Evolutionary conservation across 2,888 invertebrate genomes (phyloP).

Genomic region (Steromphala cineraria): DNA sequence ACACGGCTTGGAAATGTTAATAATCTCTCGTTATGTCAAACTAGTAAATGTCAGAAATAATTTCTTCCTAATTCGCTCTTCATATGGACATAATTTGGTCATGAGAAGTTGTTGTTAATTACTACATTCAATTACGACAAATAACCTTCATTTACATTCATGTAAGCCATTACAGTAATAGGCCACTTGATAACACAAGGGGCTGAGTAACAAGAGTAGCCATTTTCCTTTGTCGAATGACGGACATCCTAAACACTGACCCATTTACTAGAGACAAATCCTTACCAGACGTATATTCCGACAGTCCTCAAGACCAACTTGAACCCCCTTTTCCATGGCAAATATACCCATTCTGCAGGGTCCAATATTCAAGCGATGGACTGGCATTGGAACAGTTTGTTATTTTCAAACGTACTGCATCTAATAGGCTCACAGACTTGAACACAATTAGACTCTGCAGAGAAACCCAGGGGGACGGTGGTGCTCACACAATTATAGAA

Average conservation of each 20-base stretch:
- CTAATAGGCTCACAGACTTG: neutral
- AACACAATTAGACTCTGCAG: constrained; percentile 6
- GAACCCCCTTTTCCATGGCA: constrained; percentile 26
- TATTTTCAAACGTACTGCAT: constrained; percentile 4
- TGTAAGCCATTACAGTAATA: too few relatives aligned
- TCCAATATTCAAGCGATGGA: constrained; percentile 16
- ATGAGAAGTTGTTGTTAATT: neutral
- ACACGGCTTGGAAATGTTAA: neutral
- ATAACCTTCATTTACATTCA: neutral
- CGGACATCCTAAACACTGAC: neutral
- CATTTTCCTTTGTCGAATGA: neutral
- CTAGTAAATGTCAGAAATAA: constrained; percentile 4
- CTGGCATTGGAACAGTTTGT: constrained; percentile 20
- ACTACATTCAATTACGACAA: neutral
- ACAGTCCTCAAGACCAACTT: constrained; percentile 21
- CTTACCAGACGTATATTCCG: constrained; percentile 20
- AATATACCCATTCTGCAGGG: constrained; percentile 19
- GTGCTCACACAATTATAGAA: constrained; percentile 8
- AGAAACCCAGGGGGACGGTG: neutral
- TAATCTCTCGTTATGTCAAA: constrained; percentile 2
- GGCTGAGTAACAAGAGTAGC: neutral
- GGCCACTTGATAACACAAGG: too few relatives aligned
- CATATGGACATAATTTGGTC: neutral
- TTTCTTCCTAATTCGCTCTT: neutral
- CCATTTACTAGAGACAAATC: neutral